A percentile compares a stretch with the other conserved stretches of the same genome.
phyloP scores from a whole-genome alignment of 2,888 invertebrate genomes.

The Physocephala rufipes region DNA sequence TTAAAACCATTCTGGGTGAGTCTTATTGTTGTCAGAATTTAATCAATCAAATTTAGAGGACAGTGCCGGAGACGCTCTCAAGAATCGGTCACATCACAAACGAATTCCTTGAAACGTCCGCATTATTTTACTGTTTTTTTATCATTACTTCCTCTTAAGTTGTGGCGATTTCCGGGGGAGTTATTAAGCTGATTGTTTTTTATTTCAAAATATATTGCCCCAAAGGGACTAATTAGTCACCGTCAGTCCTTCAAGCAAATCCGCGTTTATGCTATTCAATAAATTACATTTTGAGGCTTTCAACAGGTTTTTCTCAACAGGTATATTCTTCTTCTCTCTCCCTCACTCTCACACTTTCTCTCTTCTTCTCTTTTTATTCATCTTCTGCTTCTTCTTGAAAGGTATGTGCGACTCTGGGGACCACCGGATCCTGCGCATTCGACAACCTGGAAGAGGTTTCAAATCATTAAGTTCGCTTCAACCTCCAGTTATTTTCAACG shows the following conservation, averaged over 20 bases:
- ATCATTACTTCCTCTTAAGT: background rate
- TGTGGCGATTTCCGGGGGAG: too few relatives aligned
- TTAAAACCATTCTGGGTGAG: conserved; percentile 93
- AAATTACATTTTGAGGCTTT: background rate
- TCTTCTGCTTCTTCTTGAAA: conserved; percentile 12
- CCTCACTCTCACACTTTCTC: conserved; percentile 19
- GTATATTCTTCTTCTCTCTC: background rate
- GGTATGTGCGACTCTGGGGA: conserved; percentile 89
- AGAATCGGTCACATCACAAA: too few relatives aligned
- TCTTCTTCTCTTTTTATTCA: too few relatives aligned
- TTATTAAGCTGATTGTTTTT: conserved; percentile 49
- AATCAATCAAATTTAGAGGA: conserved; percentile 29
- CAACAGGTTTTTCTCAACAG: background rate
- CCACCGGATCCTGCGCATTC: conserved; percentile 96
- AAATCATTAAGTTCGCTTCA: conserved; percentile 16
- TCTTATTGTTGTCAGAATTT: conserved; percentile 35
- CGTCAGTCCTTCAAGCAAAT: background rate
- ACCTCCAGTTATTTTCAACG: background rate
- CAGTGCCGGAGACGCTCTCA: too few relatives aligned
- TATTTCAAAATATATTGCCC: conserved; percentile 50
- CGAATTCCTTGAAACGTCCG: background rate
- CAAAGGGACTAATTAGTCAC: conserved; percentile 59
- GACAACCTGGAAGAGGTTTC: conserved; percentile 78
- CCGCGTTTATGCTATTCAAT: background rate
- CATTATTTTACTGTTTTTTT: background rate